These are phyloP conservation scores for Patiria pectinifera DNA, from an alignment of 53 echinoderm and acorn worm species.

Conservation along the genomic window DNA sequence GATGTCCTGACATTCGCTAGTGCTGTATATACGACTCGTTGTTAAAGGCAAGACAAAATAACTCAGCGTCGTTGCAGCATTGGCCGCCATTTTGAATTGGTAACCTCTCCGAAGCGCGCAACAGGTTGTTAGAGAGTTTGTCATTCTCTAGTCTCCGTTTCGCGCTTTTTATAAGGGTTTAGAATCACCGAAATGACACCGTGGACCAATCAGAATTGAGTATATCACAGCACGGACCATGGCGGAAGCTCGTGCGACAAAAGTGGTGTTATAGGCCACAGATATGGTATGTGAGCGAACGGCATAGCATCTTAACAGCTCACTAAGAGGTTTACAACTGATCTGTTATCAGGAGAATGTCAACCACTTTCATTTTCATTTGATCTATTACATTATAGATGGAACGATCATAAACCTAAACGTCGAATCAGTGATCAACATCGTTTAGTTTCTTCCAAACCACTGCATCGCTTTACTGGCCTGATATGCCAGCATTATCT, in stretches of 20 bases:
- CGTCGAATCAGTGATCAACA: no score
- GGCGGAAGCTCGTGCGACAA: constrained; percentile 1
- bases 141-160: constrained; percentile 16
- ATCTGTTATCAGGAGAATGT: not conserved
- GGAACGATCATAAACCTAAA: not conserved
- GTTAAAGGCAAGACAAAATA: constrained; percentile 18
- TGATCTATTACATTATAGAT: not conserved
- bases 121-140: constrained; percentile 25
- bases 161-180: constrained; percentile 35
- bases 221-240: constrained; percentile 42
- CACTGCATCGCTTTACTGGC: not conserved
- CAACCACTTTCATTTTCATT: not conserved
- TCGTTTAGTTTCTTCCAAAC: not conserved
- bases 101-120: constrained; percentile 26
- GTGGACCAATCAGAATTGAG: constrained; percentile 52
- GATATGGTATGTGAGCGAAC: not conserved
- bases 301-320: not conserved
- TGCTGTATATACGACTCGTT: not conserved
- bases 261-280: not conserved
- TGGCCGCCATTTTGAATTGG: constrained; percentile 39
- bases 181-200: constrained; percentile 42
- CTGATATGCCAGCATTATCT: not conserved
- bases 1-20: constrained; percentile 1
- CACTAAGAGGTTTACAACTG: not conserved
- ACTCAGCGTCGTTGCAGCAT: constrained; percentile 37